Base-by-base conservation (phyloP, 2,888 invertebrate species). In the Drosophila pegasa region DNA sequence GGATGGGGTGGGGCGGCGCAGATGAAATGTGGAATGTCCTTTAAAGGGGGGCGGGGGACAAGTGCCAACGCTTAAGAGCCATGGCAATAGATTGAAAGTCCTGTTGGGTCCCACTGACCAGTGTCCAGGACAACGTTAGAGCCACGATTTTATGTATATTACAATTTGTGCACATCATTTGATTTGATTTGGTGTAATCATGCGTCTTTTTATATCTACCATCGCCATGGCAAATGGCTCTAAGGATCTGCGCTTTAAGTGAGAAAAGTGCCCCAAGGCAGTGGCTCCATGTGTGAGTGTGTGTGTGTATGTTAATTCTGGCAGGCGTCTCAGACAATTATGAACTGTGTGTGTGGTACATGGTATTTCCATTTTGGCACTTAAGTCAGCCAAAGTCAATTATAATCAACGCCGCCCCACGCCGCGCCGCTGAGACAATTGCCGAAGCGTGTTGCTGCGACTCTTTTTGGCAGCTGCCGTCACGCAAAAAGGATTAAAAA, bases 351-450 rank as follows among this genome's bases (percentile, higher is more conserved):
- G 70, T 81, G 63, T 65, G 88, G 43, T 90, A 92, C 92, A 92
- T 82, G 90, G 77, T 82, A 91, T 91, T 92, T 92, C 92, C 92
- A 92, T 92, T 85, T 91, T 91, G 83, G 88, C 88, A 89, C 90
- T 90, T 89, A 91, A 91, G 90, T 89, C 91, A 91, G 85, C 81
- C 81, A 90, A 91, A 90, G 90, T 90, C 90, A 91, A 91, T 91
- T 91, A 91, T 91, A 87, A 90, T 90, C 88, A 84, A 75, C 87
- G 78, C 79, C 25, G 4, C n/a, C 3, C 18, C 22, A 7, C 14
- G 16, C 52, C 18, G 27, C 16, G 9, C 4, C 27, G 43, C 52
- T 51, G 58, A 68, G 70, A 75, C 83, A 79, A 79, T 79, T 75
- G 65, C 57, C 45, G 40, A 37, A 57, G 45, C 54, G 37, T 68